These are phyloP conservation scores for Xenops minutus DNA, from an alignment of 2,797 vertebrate genomes.

Conservation along the genomic window DNA sequence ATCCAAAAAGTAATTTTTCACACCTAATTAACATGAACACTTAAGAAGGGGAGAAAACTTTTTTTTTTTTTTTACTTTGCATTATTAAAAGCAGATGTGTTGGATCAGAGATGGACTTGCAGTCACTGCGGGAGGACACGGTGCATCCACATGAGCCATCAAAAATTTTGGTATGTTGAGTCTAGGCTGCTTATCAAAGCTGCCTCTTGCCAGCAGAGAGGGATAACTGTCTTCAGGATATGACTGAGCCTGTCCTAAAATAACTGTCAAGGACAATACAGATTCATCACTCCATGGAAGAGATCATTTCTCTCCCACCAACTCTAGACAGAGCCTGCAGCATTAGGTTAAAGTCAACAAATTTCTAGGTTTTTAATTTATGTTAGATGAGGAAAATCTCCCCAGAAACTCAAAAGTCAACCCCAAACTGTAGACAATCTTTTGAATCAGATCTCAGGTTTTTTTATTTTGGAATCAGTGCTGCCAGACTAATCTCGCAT, in stretches of 20 bases:
- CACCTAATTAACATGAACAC: not conserved
- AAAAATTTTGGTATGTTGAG: not conserved
- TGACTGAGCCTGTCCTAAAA: not conserved
- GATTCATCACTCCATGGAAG: not conserved
- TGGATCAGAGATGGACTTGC: not conserved
- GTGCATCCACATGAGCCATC: not conserved
- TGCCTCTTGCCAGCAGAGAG: not conserved
- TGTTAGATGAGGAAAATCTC: not conserved
- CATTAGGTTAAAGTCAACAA: not conserved
- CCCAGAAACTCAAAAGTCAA: not conserved
- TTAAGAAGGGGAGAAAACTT: not conserved
- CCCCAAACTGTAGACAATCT: not conserved
- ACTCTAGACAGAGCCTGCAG: not conserved
- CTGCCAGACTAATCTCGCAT: not conserved
- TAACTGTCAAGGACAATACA: not conserved
- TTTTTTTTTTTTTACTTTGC: not conserved
- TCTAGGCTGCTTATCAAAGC: not conserved
- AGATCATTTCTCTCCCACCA: not conserved
- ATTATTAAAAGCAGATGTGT: constrained; percentile 7
- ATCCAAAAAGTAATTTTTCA: constrained; percentile 30
- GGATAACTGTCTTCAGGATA: not conserved
- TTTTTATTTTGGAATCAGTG: not conserved
- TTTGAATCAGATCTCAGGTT: not conserved
- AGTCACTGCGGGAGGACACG: not conserved
- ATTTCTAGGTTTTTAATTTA: not conserved